A percentile compares a stretch with the other conserved stretches of the same genome.
phyloP scores from a whole-genome alignment of 2,888 invertebrate species.

The Panorpa germanica region DNA sequence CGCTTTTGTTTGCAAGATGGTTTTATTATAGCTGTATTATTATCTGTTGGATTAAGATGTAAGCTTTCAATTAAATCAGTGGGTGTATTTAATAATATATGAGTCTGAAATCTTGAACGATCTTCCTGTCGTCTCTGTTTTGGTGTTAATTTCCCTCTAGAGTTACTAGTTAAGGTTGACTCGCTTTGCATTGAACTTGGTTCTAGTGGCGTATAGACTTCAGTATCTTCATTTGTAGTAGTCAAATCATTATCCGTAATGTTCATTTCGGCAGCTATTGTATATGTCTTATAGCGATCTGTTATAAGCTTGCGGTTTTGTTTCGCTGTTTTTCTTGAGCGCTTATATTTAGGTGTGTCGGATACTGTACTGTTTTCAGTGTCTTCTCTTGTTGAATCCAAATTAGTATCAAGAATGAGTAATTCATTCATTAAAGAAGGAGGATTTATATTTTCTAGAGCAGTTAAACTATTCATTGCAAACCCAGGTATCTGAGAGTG shows the following conservation, averaged over 20 bases:
- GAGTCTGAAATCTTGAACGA: constrained; percentile 50
- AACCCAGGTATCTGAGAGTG: constrained; percentile 24
- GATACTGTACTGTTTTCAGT: constrained; percentile 20
- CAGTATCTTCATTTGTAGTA: constrained; percentile 20
- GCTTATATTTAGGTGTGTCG: constrained; percentile 22
- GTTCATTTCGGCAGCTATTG: constrained; percentile 43
- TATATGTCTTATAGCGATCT: constrained; percentile 69
- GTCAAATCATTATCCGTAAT: constrained; percentile 24
- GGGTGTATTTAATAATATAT: constrained; percentile 31
- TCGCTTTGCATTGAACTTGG: constrained; percentile 22
- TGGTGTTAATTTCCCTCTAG: constrained; percentile 29
- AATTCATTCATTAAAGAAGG: constrained; percentile 64
- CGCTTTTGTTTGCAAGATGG: constrained; percentile 69
- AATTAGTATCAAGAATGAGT: no score
- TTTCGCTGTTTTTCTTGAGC: constrained; percentile 50
- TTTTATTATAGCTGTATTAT: no score
- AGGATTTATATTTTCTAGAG: constrained; percentile 68
- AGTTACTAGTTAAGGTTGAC: constrained; percentile 10
- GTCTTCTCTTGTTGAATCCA: constrained; percentile 25
- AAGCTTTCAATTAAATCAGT: no score
- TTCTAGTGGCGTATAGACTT: constrained; percentile 17
- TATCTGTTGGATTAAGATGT: no score
- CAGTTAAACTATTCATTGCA: constrained; percentile 22
- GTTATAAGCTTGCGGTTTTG: constrained; percentile 55
- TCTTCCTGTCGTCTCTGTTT: constrained; percentile 46